These are phyloP conservation scores for Calcarius lapponicus DNA, from an alignment of 2,797 vertebrate species.

Conservation along the genomic window DNA sequence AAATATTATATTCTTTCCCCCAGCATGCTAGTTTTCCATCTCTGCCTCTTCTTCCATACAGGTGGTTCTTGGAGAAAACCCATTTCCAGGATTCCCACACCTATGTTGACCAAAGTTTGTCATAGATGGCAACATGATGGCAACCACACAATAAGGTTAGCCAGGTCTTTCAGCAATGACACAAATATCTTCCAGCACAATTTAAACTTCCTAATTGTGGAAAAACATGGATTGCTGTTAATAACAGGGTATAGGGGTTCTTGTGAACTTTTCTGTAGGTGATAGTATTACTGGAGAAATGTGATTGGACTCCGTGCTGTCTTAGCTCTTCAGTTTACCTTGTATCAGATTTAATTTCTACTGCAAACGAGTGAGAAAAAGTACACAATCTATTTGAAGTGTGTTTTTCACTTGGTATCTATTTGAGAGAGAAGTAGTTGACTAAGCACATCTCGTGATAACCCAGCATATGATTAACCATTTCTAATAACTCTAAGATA, in stretches of 20 bases:
- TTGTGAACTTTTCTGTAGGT: background rate
- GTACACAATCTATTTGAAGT: background rate
- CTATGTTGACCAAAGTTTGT: background rate
- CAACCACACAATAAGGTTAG: background rate
- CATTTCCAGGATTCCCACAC: background rate
- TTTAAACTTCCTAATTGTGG: background rate
- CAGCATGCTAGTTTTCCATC: background rate
- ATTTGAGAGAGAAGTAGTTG: background rate
- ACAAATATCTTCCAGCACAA: background rate
- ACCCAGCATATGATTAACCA: background rate
- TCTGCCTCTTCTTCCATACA: background rate
- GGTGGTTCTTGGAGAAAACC: background rate
- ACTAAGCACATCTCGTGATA: background rate
- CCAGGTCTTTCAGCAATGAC: background rate
- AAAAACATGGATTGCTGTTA: background rate
- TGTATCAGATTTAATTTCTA: background rate
- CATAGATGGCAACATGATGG: background rate
- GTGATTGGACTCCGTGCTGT: rapidly evolving
- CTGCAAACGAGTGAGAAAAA: background rate
- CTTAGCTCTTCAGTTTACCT: background rate
- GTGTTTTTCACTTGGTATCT: background rate
- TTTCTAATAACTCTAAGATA: background rate
- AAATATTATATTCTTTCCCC: background rate
- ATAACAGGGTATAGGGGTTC: background rate
- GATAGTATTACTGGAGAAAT: background rate